Evolutionary conservation across 1,140 invertebrate genomes (phyloP).

Genomic region (Apis laboriosa): DNA sequence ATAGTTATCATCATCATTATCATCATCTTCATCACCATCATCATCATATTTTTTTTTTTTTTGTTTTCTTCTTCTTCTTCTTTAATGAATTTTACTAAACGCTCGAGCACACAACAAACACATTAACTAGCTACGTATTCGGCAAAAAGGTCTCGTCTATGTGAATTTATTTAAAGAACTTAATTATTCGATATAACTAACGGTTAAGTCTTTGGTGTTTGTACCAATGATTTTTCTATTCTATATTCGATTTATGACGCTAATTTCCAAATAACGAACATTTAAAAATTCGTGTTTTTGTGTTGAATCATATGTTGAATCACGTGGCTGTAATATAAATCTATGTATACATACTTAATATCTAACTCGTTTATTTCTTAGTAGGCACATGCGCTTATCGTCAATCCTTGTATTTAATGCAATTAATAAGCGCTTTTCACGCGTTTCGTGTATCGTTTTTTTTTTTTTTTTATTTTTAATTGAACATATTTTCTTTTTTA

Average conservation of each 20-base stretch:
- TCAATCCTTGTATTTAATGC: neutral
- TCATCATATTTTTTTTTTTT: neutral
- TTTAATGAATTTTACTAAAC: slow-evolving; percentile 13
- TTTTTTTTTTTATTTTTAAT: neutral
- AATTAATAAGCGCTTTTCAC: slow-evolving; percentile 5
- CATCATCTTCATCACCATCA: neutral
- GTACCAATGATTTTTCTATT: slow-evolving; percentile 70
- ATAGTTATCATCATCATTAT: too few species aligned
- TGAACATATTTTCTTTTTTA: neutral
- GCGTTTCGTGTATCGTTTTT: neutral
- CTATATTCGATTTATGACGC: slow-evolving; percentile 32
- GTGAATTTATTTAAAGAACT: slow-evolving; percentile 37
- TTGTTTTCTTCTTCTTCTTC: neutral
- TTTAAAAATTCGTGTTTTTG: slow-evolving; percentile 19
- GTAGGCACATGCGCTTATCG: slow-evolving; percentile 12
- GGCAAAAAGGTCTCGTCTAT: slow-evolving; percentile 9
- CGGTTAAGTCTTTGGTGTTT: slow-evolving; percentile 73
- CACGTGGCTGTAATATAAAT: slow-evolving; percentile 17
- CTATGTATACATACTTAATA: slow-evolving; percentile 19
- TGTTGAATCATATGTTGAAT: neutral
- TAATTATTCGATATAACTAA: slow-evolving; percentile 59
- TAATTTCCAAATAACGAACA: slow-evolving; percentile 16
- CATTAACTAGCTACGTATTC: slow-evolving; percentile 31
- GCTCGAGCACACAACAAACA: slow-evolving; percentile 23
- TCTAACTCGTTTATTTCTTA: slow-evolving; percentile 16